phyloP scores from a whole-genome alignment of 2,113 vertebrate species.

The Platichthys flesus region DNA sequence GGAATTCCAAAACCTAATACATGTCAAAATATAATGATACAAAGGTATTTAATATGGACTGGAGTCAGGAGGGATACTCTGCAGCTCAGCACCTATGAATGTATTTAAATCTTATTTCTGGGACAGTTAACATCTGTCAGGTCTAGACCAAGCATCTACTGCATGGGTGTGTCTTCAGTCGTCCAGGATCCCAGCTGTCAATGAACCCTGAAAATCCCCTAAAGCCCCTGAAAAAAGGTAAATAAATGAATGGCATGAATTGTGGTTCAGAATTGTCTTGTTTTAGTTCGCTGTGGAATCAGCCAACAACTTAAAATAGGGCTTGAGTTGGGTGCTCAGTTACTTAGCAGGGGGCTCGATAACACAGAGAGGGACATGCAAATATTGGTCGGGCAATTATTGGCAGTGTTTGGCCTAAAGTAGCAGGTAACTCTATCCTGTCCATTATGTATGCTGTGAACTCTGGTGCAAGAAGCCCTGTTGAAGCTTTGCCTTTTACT shows the following conservation, averaged over 20 bases:
- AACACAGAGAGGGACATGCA: constrained; percentile 81
- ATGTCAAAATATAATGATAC: no score
- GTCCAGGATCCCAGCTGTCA: constrained; percentile 42
- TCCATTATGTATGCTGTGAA: constrained; percentile 79
- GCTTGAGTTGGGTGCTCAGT: constrained; percentile 56
- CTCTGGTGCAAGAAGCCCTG: constrained; percentile 66
- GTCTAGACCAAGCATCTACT: neutral
- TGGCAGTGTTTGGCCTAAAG: constrained; percentile 79
- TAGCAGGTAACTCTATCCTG: constrained; percentile 81
- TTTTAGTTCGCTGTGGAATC: constrained; percentile 70
- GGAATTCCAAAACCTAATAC: no score
- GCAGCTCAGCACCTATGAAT: no score
- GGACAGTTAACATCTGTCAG: constrained; percentile 10
- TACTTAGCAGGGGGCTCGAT: constrained; percentile 81
- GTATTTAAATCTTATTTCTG: no score
- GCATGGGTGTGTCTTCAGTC: neutral
- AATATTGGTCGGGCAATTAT: constrained; percentile 85
- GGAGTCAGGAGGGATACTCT: no score
- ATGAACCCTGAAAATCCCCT: constrained; percentile 65
- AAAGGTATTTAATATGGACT: neutral
- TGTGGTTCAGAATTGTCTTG: constrained; percentile 75
- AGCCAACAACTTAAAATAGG: constrained; percentile 81
- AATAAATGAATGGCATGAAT: constrained; percentile 72
- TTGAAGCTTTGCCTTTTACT: constrained; percentile 73
- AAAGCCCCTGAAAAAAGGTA: constrained; percentile 12